Evolutionary conservation across 2,888 invertebrate genomes (phyloP), one percentile per base, ranked within the genome.

Genomic region (Tetragnatha montana): DNA sequence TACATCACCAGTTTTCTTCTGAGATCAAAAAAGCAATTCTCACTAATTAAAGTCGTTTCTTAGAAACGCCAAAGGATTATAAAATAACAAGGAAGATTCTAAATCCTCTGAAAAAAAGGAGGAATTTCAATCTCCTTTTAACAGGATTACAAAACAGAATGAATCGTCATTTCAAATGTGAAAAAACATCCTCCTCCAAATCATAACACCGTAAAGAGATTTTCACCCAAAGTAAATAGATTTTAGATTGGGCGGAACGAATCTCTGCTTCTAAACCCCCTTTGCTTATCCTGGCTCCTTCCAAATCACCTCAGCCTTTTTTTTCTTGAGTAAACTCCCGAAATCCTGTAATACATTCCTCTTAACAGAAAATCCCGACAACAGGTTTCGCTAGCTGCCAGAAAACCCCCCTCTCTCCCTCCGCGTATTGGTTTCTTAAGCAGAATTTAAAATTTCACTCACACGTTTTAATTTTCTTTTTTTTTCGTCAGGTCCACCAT

Each of bases 361-460:
- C 69, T 69, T 71, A 85, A 78, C 78, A 71, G 50, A 85, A 84
- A 60, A 51, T 79, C 60, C 10, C 60, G 17, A 60, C 86, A 86
- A 86, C 86, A 86, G 86, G 86, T 86, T 86, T 86, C 79, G 22
- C 47, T 7, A 6, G 51, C 17, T 17, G 71, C 3, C 14, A 51
- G 17, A 80, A 79, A 86, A 49, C 74, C 22, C 22, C 60, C 19
- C n/a, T 80, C 68, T 14, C 17, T 68, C 35, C 49, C 79, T 68
- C 60, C 50, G 60, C 60, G 74, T 71, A 80, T 60, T 51, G 86
- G 73, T 86, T 86, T 86, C 80, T 60, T 80, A 80, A 86, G 79
- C 79, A 86, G 86, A 86, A 86, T 80, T 86, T 86, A 80, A 86
- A 86, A 86, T 86, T 86, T 86, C 86, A 80, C 86, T 86, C 86